Conservation (phyloP, 2,113 vertebrate genomes). For the Phodopus roborovskii region DNA sequence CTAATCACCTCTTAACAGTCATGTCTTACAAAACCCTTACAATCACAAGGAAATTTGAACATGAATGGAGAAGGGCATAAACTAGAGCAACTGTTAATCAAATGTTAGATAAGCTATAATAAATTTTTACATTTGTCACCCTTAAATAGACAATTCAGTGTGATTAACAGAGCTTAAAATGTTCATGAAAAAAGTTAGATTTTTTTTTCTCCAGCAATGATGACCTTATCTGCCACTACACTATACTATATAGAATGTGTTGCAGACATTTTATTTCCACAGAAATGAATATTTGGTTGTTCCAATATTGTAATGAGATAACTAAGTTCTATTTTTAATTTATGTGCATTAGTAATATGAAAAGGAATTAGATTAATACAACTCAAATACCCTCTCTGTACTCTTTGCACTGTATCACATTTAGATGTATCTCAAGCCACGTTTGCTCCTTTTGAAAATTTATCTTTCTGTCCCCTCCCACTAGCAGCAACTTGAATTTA, state of each 20-base stretch:
- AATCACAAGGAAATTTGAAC: background rate
- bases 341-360: background rate
- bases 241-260: background rate
- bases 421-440: background rate
- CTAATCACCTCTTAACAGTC: background rate
- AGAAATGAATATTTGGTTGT: background rate
- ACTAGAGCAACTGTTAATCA: background rate
- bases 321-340: background rate
- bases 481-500: background rate
- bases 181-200: background rate
- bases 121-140: background rate
- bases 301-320: conserved; percentile 11
- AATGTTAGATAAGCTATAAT: background rate
- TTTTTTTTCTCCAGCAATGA: background rate
- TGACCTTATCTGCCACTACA: background rate
- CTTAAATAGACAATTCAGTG: background rate
- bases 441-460: background rate
- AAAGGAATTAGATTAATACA: background rate
- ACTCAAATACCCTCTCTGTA: background rate
- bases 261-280: background rate
- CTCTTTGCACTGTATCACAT: background rate
- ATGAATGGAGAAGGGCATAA: background rate
- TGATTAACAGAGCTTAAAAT: conserved; percentile 32
- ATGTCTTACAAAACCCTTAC: background rate
- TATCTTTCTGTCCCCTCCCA: background rate